A percentile compares a stretch with the other conserved stretches of the same genome.
These are phyloP conservation scores for Calameuta pallipes DNA, from an alignment of 2,888 invertebrate genomes.

Conservation along the genomic window DNA sequence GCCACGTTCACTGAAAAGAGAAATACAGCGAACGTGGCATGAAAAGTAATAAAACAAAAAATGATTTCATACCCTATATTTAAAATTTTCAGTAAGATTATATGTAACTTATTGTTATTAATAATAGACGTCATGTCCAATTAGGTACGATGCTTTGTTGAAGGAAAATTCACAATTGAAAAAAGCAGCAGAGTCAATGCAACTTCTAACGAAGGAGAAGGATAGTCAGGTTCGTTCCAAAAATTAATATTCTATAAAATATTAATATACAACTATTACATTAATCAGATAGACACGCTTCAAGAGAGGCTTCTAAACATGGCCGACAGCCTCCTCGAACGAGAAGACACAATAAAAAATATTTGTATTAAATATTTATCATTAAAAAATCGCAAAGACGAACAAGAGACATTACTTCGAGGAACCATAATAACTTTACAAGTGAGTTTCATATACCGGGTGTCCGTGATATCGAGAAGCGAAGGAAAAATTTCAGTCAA, in stretches of 20 bases:
- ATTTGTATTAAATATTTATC: conserved; percentile 40
- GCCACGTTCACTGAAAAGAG: conserved; percentile 40
- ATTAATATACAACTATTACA: neutral
- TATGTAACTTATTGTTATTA: neutral
- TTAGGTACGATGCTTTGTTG: conserved; percentile 49
- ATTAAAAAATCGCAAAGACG: conserved; percentile 42
- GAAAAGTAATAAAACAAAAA: conserved; percentile 37
- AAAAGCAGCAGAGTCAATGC: conserved; percentile 29
- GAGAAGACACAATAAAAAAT: conserved; percentile 36
- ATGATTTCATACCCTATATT: neutral
- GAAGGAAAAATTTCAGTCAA: too few relatives aligned
- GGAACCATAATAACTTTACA: conserved; percentile 38
- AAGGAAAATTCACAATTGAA: conserved; percentile 40
- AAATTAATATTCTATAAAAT: conserved; percentile 3
- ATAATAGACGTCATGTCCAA: conserved; percentile 12
- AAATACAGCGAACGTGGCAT: conserved; percentile 50
- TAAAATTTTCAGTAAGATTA: neutral
- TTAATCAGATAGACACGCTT: conserved; percentile 38
- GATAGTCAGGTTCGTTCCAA: conserved; percentile 31
- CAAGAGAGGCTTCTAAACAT: conserved; percentile 40
- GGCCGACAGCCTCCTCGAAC: conserved; percentile 36
- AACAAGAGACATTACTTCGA: conserved; percentile 36
- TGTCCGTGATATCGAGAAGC: too few relatives aligned
- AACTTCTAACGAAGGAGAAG: conserved; percentile 34
- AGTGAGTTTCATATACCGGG: conserved; percentile 20